Evolutionary conservation across 2,113 vertebrate genomes (phyloP).

Genomic region (Calidris pygmaea): DNA sequence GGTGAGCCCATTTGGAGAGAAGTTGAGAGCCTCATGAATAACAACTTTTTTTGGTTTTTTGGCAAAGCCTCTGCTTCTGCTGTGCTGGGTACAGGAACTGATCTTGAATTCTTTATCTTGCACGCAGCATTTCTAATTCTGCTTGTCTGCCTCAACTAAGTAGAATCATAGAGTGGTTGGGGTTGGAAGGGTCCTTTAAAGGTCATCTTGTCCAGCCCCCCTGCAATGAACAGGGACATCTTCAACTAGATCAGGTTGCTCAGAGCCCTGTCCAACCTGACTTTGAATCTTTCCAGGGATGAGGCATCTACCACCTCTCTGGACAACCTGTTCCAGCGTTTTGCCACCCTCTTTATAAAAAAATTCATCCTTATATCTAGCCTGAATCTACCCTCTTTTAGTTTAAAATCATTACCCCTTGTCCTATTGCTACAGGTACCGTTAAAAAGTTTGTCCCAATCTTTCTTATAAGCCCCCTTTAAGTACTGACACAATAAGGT

Average conservation of each 20-base stretch:
- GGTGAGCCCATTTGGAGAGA: background rate
- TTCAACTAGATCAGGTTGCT: background rate
- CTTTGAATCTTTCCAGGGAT: background rate
- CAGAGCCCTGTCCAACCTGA: background rate
- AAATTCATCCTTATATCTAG: background rate
- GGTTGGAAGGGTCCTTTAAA: background rate
- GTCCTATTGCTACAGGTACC: background rate
- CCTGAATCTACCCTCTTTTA: background rate
- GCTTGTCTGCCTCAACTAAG: background rate
- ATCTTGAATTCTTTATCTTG: background rate
- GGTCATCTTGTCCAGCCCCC: background rate
- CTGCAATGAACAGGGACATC: background rate
- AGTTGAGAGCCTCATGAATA: background rate
- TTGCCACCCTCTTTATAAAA: background rate
- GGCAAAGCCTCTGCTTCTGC: background rate
- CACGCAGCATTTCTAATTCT: background rate
- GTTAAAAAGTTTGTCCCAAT: background rate
- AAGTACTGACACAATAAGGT: background rate
- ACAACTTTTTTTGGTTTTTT: background rate
- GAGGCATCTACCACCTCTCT: background rate
- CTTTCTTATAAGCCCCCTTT: background rate
- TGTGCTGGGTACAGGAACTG: background rate
- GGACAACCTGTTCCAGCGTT: background rate
- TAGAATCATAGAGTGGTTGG: background rate
- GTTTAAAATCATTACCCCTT: background rate